Evolutionary conservation across 2,888 invertebrate species (phyloP), one percentile per base, ranked within the genome.

Genomic region (Machimus rusticus): DNA sequence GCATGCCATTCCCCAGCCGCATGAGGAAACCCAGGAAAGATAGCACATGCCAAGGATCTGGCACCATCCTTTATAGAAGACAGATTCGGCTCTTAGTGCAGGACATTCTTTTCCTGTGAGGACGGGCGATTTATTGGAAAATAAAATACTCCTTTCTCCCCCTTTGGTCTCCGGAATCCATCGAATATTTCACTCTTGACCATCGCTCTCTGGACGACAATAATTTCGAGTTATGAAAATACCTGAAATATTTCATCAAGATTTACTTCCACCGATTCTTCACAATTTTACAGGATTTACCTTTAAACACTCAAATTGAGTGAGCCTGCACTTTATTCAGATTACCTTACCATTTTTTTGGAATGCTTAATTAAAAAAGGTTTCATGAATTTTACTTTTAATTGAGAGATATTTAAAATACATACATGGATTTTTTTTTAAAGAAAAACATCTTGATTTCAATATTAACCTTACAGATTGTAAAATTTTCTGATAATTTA

Each of bases 101-200:
- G 37, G 16, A 37, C 66, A 66, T 66, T 82, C 66, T 66, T 66
- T 39, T 82, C 66, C 66, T 66, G 34, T 66, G 37, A 37, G 46
- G 57, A 66, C 51, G 19, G 66, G 57, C 57, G 57, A 82, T 82
- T 82, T 82, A 82, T 82, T 82, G 82, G 82, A 66, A 57, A 82
- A 82, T 37, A 51, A 82, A 82, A 82, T 37, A 66, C 37, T 82
- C 16, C n/a, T 34, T n/a, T 23, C 66, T 23, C 66, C 9, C 43
- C 0, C 43, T 46, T 66, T 66, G 66, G 23, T 23, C 51, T 37
- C 12, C 66, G 82, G 82, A 82, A 82, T 82, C 57, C 39, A 82
- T 57, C 66, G 82, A 82, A 57, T 82, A 82, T 66, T 55, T 66
- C 57, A 82, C 37, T 31, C 82, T 82, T 82, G 82, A 57, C 82